These are phyloP conservation scores for Medauroidea extradentata DNA, from an alignment of 1,140 invertebrate genomes.

Conservation along the genomic window DNA sequence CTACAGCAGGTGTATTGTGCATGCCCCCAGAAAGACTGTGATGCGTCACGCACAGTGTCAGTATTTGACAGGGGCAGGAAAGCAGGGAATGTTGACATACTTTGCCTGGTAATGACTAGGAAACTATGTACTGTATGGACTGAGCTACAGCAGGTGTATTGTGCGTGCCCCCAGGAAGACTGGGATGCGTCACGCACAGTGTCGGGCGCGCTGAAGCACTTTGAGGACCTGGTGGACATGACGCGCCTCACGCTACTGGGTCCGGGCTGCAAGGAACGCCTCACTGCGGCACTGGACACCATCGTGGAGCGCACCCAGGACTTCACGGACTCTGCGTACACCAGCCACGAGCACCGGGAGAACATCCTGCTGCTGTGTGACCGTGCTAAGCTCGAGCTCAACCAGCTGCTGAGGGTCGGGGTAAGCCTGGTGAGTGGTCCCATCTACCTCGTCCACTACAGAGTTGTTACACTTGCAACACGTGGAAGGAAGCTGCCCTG, in stretches of 20 bases:
- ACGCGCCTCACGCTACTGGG: constrained; percentile 61
- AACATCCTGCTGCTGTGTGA: constrained; percentile 90
- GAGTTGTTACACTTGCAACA: no score
- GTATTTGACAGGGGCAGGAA: no score
- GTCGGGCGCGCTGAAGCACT: constrained; percentile 71
- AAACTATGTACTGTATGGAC: no score
- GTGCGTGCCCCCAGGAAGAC: constrained; percentile 45
- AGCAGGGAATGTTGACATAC: no score
- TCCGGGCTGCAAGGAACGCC: constrained; percentile 61
- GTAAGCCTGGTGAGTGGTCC: constrained; percentile 68
- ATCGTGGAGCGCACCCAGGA: constrained; percentile 95
- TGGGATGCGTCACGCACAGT: constrained; percentile 68
- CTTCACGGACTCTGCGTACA: constrained; percentile 99
- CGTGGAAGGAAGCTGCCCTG: no score
- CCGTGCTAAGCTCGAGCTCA: constrained; percentile 77
- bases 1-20: no score
- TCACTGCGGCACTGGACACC: constrained; percentile 79
- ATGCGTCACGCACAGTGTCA: constrained; percentile 67
- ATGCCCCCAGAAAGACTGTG: constrained; percentile 55
- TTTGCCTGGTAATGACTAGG: no score
- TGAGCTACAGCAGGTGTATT: no score
- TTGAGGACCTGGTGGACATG: constrained; percentile 81
- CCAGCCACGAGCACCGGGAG: constrained; percentile 93
- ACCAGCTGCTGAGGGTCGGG: constrained; percentile 78
- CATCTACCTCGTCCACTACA: no score